These are phyloP conservation scores for Ectemnius continuus DNA, from an alignment of 2,888 invertebrate genomes.

Conservation along the genomic window DNA sequence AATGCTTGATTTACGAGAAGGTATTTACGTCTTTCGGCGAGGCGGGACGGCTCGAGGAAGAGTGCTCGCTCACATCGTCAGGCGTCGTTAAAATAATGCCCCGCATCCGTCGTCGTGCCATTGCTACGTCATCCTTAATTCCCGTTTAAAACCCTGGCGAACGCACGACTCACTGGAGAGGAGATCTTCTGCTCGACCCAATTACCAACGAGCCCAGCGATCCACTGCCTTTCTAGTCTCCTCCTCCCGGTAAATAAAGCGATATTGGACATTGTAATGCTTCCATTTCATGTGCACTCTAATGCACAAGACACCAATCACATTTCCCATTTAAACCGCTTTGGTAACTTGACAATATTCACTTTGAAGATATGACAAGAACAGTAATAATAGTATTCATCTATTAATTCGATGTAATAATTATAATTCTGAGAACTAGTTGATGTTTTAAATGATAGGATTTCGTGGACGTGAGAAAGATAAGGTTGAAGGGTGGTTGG, in stretches of 20 bases:
- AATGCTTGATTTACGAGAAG: not conserved
- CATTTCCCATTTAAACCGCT: too few species aligned
- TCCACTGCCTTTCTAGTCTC: not conserved
- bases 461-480: too few species aligned
- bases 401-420: too few species aligned
- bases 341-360: too few species aligned
- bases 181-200: slow-evolving; percentile 1
- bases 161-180: not conserved
- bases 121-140: slow-evolving; percentile 3
- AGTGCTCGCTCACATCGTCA: slow-evolving; percentile 22
- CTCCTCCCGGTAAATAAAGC: not conserved
- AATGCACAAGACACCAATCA: too few species aligned
- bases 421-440: too few species aligned
- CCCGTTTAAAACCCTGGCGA: slow-evolving; percentile 1
- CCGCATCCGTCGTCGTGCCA: slow-evolving; percentile 34
- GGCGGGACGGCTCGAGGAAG: not conserved
- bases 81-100: slow-evolving; percentile 44
- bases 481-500: too few species aligned
- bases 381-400: too few species aligned
- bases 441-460: too few species aligned
- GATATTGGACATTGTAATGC: too few species aligned
- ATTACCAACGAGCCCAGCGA: not conserved
- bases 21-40: not conserved
- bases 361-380: too few species aligned
- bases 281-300: too few species aligned